Base-by-base conservation (phyloP, 2,888 invertebrate genomes). In the Magallana nippona region DNA sequence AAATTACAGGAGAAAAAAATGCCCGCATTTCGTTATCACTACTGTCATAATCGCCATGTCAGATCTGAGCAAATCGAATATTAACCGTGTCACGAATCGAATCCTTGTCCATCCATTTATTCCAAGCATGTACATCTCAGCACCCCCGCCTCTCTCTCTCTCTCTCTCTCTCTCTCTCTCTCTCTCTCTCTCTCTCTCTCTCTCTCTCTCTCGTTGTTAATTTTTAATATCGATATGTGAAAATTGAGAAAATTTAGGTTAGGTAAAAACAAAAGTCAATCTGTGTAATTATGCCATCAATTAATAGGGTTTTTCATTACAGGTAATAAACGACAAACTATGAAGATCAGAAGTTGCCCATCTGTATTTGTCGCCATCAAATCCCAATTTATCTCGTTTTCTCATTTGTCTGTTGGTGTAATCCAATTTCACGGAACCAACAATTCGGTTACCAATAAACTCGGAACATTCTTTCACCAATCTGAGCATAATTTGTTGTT, bases 401-500 rank as follows among this genome's bases (percentile, higher is more conserved):
- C 71, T 71, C 71, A 27, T 71, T 22, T 71, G 71, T 71, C 27
- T 27, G 22, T 22, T 13, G 13, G 11, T 27, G 71, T 71, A 71
- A 71, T 71, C 71, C 71, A 71, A 71, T 71, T 71, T 71, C 71
- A 71, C 27, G 71, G 27, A 22, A 71, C 71, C 71, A 27, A 71
- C 71, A 71, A 71, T 71, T 71, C 71, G 2, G 71, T 71, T 71
- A 71, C 71, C 71, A 55, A 79, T 79, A 27, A 79, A 79, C 57
- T 79, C 56, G 55, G 71, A 10, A 55, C 55, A 71, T 71, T 82
- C 63, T 82, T 63, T 55, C 44, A 27, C 63, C 44, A 82, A 82
- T 82, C 60, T 82, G 82, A 82, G 55, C 55, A 71, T 82, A 71
- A 82, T 82, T 71, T 71, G 82, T 82, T 56, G 55, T 82, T 71